Base-by-base conservation (phyloP, 2,888 invertebrate species). In the Anoplius nigerrimus region DNA sequence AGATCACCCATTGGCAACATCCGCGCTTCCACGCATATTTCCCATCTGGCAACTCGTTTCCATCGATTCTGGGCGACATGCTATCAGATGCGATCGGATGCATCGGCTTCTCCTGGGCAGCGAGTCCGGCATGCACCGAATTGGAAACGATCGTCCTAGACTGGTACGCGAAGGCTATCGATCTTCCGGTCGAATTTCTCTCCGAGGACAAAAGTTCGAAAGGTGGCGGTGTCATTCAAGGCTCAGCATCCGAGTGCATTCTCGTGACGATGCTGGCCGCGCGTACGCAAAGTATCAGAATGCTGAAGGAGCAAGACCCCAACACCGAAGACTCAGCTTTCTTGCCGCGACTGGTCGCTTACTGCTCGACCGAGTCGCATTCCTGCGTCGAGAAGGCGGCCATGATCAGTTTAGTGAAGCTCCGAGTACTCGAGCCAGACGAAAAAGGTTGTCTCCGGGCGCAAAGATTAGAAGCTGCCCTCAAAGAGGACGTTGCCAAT, bases 11-110 rank as follows among this genome's bases (percentile, higher is more conserved):
- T 89, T 99, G 99, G 99, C 98, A 99, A 88, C 99, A 99, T 91
- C 98, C 99, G 0, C 92, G 96, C 65, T 99, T 99, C 89, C 98
- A 99, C 89, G 99, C 99, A 0, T 99, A 99, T 89, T 99, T 99
- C 88, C 99, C 99, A 6, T 94, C 98, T 13, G 99, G 99, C 5
- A 98, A 98, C 89, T 97, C 95, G 0, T 99, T 94, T 88, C 99
- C 99, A 0, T 98, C 98, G 5, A 98, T 99, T 72, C 91, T 99
- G 58, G 99, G 97, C 0, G 99, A 99, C 86, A 98, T 99, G 98
- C 90, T 99, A 63, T 95, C 97, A 2, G 97, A 97, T 87, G 98
- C 97, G 21, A 96, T 99, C 68, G 98, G 98, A 43, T 98, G 98
- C 89, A 95, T 99, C 81, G 99, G 99, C 81, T 99, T 99, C 90